These are phyloP conservation scores for Deilephila porcellus DNA, from an alignment of 2,888 invertebrate species.

Conservation along the genomic window DNA sequence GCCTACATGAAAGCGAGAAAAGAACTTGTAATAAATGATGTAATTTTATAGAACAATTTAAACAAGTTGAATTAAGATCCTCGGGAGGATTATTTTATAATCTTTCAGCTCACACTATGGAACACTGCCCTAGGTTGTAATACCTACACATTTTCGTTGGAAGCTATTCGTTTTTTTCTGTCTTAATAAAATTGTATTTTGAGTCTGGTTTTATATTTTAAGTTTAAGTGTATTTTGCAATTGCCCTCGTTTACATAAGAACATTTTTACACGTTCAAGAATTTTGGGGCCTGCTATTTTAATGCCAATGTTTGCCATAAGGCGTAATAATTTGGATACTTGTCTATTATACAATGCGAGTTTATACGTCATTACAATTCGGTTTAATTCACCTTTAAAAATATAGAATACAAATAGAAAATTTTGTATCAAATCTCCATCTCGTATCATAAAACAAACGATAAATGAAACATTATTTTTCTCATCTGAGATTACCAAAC, in stretches of 20 bases:
- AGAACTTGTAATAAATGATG: not conserved
- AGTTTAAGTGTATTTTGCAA: not conserved
- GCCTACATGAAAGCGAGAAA: not conserved
- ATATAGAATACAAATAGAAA: too few species aligned
- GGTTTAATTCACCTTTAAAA: too few species aligned
- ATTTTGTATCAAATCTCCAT: too few species aligned
- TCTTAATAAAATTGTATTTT: not conserved
- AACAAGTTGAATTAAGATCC: slow-evolving; percentile 16
- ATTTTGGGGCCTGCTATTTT: not conserved
- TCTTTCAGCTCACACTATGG: not conserved
- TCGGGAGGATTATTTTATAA: slow-evolving; percentile 17
- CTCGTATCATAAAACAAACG: too few species aligned
- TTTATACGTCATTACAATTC: too few species aligned
- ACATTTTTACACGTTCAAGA: not conserved
- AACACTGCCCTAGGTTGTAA: not conserved
- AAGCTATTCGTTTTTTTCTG: not conserved
- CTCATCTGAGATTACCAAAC: not conserved
- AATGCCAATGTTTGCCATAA: too few species aligned
- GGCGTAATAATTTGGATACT: too few species aligned
- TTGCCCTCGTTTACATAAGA: not conserved
- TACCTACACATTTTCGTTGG: not conserved
- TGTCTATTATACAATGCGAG: too few species aligned
- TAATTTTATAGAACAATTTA: slow-evolving; percentile 6
- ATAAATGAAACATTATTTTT: too few species aligned
- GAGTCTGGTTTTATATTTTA: not conserved